These are phyloP conservation scores for Sinelater perroti DNA, from an alignment of 2,888 invertebrate genomes.

Conservation along the genomic window DNA sequence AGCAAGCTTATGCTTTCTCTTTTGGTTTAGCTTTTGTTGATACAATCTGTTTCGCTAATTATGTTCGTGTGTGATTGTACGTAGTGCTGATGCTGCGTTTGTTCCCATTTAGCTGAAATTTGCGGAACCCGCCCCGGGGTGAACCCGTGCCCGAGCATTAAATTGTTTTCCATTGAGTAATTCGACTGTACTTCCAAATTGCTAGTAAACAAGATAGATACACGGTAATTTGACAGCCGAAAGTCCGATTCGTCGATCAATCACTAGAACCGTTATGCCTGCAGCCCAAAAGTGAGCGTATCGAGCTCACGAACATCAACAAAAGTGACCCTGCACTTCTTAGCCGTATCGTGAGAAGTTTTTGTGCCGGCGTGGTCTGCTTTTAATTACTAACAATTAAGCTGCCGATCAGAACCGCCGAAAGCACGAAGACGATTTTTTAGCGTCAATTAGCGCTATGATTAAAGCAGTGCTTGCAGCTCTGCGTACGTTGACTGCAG, in stretches of 20 bases:
- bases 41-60: too few relatives aligned
- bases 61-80: too few relatives aligned
- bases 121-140: too few relatives aligned
- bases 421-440: background rate
- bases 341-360: background rate
- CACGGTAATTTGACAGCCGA: constrained; percentile 21
- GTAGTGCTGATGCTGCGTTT: too few relatives aligned
- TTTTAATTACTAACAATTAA: constrained; percentile 10
- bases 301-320: background rate
- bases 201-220: constrained; percentile 20
- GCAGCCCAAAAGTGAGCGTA: background rate
- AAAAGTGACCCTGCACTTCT: background rate
- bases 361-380: background rate
- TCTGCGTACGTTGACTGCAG: too few relatives aligned
- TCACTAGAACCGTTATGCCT: constrained; percentile 9
- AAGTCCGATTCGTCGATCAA: constrained; percentile 16
- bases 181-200: constrained; percentile 19
- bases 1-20: too few relatives aligned
- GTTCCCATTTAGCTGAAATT: too few relatives aligned
- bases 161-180: constrained; percentile 20
- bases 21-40: too few relatives aligned
- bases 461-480: too few relatives aligned
- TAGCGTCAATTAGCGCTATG: background rate
- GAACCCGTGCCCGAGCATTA: too few relatives aligned
- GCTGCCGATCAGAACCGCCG: background rate